Conservation (phyloP, 2,113 vertebrate genomes). For the Anolis carolinensis region DNA sequence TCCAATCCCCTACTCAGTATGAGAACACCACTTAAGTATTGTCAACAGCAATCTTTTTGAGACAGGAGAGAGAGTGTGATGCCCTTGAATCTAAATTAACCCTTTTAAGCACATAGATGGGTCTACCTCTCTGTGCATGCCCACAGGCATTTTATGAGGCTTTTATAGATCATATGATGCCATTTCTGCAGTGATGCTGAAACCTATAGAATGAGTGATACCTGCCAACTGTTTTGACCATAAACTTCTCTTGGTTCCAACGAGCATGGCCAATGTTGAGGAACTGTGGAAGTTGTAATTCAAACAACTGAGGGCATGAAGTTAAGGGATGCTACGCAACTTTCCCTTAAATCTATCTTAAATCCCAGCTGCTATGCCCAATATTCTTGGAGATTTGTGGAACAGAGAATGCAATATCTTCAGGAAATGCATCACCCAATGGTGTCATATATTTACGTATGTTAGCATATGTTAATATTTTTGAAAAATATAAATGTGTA, state of each 20-base stretch:
- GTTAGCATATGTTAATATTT: neutral
- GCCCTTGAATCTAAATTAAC: neutral
- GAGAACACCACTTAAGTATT: too few species aligned
- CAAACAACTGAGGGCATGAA: neutral
- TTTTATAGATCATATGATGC: neutral
- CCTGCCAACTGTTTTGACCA: neutral
- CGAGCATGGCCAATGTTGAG: neutral
- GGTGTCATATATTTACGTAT: neutral
- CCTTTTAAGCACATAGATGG: neutral
- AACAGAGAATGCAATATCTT: neutral
- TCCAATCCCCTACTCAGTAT: too few species aligned
- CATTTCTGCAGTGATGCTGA: neutral
- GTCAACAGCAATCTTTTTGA: too few species aligned
- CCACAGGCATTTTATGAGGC: neutral
- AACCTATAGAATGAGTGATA: neutral
- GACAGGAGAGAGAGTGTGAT: too few species aligned
- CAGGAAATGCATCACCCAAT: neutral
- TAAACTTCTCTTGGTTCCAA: neutral
- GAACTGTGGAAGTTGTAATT: neutral
- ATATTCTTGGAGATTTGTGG: neutral
- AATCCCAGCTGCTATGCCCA: neutral
- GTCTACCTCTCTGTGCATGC: neutral
- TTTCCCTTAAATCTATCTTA: neutral
- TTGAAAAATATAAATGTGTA: neutral
- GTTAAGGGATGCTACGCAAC: neutral